phyloP scores from a whole-genome alignment of 2,888 invertebrate species.

The Oxyteleia sp. region DNA sequence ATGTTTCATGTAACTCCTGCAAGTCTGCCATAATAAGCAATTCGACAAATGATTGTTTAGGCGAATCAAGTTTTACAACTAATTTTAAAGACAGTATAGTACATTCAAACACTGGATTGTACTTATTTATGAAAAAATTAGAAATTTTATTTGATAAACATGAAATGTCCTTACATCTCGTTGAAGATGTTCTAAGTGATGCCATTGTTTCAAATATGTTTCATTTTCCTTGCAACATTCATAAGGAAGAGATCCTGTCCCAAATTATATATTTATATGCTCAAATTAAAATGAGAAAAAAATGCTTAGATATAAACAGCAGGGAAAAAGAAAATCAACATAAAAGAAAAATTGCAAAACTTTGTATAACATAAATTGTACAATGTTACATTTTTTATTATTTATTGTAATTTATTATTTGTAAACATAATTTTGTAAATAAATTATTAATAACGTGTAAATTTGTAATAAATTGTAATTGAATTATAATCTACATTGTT shows the following conservation, averaged over 20 bases:
- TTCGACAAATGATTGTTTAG: background rate
- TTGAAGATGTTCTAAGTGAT: slow-evolving; percentile 10
- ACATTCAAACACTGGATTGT: slow-evolving; percentile 16
- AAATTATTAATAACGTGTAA: too few species aligned
- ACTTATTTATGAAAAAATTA: slow-evolving; percentile 1
- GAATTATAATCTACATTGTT: too few species aligned
- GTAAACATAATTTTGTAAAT: too few species aligned
- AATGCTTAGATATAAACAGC: slow-evolving; percentile 1
- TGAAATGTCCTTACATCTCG: background rate
- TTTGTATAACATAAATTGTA: slow-evolving; percentile 11
- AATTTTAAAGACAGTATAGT: slow-evolving; percentile 9
- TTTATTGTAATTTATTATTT: too few species aligned
- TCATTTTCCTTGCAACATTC: slow-evolving; percentile 7
- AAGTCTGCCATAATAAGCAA: slow-evolving; percentile 4
- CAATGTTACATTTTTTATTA: too few species aligned
- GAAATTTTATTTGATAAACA: slow-evolving; percentile 8
- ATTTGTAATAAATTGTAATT: too few species aligned
- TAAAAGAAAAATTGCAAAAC: slow-evolving; percentile 4
- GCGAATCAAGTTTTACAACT: background rate
- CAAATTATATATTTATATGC: slow-evolving; percentile 16
- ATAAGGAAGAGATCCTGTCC: slow-evolving; percentile 5
- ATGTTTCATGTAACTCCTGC: too few species aligned
- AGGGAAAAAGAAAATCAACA: slow-evolving; percentile 13
- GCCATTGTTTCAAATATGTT: slow-evolving; percentile 1
- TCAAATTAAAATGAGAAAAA: background rate